A percentile compares a stretch with the other conserved stretches of the same genome.
phyloP scores from a whole-genome alignment of 1,140 invertebrate genomes.

The Halictus rubicundus region DNA sequence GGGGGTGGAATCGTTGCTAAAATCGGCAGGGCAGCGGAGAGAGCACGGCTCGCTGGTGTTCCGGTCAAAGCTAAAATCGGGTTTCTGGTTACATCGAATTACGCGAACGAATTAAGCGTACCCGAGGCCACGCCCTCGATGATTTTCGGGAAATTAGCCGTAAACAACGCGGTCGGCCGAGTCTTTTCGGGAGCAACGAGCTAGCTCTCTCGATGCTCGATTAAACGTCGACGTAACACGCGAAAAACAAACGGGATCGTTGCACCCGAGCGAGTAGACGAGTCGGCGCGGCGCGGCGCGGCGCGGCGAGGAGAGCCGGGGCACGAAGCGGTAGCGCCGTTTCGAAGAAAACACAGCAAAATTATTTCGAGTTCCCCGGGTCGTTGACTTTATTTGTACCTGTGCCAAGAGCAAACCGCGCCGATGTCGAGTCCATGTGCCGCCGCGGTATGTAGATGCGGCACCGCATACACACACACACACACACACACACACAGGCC shows the following conservation, averaged over 20 bases:
- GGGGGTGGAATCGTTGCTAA: constrained; percentile 4
- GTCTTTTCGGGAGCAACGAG: constrained; percentile 38
- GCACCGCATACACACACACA: background rate
- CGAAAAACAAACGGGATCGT: background rate
- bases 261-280: background rate
- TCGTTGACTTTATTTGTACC: constrained; percentile 59
- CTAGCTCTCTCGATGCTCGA: background rate
- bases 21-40: constrained; percentile 20
- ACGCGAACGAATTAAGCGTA: constrained; percentile 38
- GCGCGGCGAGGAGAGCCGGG: no score
- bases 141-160: constrained; percentile 61
- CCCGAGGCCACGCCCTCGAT: constrained; percentile 29
- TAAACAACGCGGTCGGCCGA: constrained; percentile 59
- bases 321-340: background rate
- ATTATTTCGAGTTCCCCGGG: constrained; percentile 53
- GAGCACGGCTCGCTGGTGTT: background rate
- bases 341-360: constrained; percentile 35
- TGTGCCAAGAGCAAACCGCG: constrained; percentile 49
- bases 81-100: constrained; percentile 52
- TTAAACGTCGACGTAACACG: constrained; percentile 20
- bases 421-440: constrained; percentile 42
- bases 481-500: no score
- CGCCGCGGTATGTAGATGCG: constrained; percentile 30
- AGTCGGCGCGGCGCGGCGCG: no score
- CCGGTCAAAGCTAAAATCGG: constrained; percentile 58